Evolutionary conservation across 2,797 vertebrate species (phyloP).

Genomic region (Acanthiza pusilla): DNA sequence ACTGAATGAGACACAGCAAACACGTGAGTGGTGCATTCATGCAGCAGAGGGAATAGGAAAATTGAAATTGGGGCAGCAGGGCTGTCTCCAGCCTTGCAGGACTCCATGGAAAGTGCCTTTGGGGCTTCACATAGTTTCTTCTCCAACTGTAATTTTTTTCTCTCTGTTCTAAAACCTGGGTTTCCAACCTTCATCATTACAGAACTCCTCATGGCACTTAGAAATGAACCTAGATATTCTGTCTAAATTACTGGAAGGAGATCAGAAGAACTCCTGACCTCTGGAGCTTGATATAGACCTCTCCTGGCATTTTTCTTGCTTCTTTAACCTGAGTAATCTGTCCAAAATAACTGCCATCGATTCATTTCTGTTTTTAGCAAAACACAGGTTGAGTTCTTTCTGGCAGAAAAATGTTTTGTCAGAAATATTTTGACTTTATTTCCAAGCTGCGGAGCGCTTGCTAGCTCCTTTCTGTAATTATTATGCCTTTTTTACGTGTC

Average conservation of each 20-base stretch:
- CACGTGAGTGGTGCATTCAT: background rate
- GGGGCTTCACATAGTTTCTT: background rate
- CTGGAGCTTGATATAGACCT: background rate
- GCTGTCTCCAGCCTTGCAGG: background rate
- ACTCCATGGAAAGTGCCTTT: background rate
- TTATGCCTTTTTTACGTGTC: background rate
- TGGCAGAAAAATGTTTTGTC: conserved; percentile 6
- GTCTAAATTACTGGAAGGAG: background rate
- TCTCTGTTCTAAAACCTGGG: background rate
- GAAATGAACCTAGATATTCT: background rate
- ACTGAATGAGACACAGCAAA: conserved; percentile 42
- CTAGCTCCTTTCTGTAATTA: conserved; percentile 46
- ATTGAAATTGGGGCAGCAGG: background rate
- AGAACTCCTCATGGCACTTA: background rate
- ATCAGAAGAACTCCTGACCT: background rate
- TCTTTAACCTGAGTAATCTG: background rate
- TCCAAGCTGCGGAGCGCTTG: background rate
- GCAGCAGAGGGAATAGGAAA: background rate
- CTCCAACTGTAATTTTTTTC: background rate
- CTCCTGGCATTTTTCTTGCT: background rate
- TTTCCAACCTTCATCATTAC: background rate
- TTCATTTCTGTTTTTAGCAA: background rate
- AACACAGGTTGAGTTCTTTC: conserved; percentile 1
- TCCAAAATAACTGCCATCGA: background rate
- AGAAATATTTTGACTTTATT: conserved; percentile 57